These are phyloP conservation scores for Harpalus rubripes DNA, from an alignment of 2,888 invertebrate genomes.

Conservation along the genomic window DNA sequence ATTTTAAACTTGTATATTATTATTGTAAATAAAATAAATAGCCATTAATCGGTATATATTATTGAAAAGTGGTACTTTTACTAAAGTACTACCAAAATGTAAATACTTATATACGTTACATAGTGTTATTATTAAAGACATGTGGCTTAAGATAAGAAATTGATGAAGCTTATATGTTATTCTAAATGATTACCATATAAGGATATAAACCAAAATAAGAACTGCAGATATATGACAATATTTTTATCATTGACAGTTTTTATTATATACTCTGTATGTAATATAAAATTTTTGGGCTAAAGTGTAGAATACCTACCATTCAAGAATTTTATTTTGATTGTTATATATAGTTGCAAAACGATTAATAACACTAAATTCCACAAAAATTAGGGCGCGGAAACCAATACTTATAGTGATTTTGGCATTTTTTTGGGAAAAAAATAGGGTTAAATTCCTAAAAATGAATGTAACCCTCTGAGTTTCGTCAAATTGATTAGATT, in stretches of 20 bases:
- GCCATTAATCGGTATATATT: constrained; percentile 39
- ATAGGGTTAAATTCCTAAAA: too few species aligned
- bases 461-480: too few species aligned
- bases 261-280: constrained; percentile 44
- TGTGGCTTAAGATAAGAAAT: constrained; percentile 58
- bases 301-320: too few species aligned
- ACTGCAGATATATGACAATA: constrained; percentile 53
- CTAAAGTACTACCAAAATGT: constrained; percentile 28
- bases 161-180: constrained; percentile 55
- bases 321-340: too few species aligned
- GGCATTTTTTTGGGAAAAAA: too few species aligned
- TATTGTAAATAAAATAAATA: constrained; percentile 52
- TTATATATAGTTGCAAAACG: too few species aligned
- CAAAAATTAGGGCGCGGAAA: too few species aligned
- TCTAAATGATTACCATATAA: constrained; percentile 50
- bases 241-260: constrained; percentile 51
- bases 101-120: constrained; percentile 38
- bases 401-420: too few species aligned
- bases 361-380: too few species aligned
- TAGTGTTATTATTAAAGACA: constrained; percentile 15
- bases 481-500: too few species aligned
- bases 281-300: background rate
- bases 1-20: constrained; percentile 53
- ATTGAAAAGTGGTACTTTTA: constrained; percentile 18
- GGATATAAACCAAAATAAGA: constrained; percentile 44